Percentiles rank a stretch among this genome's conserved stretches.
Conservation (phyloP, 2,113 vertebrate genomes). For the Aix galericulata region DNA sequence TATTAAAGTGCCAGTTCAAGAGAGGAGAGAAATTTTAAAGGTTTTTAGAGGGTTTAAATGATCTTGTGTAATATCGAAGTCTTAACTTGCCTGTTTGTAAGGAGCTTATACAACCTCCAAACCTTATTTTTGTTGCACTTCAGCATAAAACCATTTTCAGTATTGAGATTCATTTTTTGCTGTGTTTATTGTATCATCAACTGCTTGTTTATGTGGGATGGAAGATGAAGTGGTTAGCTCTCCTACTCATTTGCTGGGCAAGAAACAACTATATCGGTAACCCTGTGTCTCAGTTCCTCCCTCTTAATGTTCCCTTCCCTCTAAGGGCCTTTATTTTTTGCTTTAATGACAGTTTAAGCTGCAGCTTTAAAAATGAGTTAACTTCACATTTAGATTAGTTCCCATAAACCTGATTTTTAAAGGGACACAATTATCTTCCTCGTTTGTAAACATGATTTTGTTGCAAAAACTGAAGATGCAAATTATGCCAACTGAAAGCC, state of each 20-base stretch:
- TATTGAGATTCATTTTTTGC: slow-evolving; percentile 4
- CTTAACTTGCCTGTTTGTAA: slow-evolving; percentile 10
- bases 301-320: slow-evolving; percentile 26
- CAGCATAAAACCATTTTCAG: slow-evolving; percentile 32
- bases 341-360: slow-evolving; percentile 51
- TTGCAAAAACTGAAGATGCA: neutral
- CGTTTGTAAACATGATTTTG: slow-evolving; percentile 10
- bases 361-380: slow-evolving; percentile 64
- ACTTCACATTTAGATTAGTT: slow-evolving; percentile 49
- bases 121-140: neutral
- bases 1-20: slow-evolving; percentile 34
- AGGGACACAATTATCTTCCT: slow-evolving; percentile 23
- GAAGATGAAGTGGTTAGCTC: slow-evolving; percentile 31
- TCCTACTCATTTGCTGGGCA: slow-evolving; percentile 9
- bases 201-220: slow-evolving; percentile 28
- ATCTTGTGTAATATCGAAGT: neutral
- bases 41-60: slow-evolving; percentile 53
- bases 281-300: slow-evolving; percentile 16
- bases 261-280: slow-evolving; percentile 21
- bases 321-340: slow-evolving; percentile 35
- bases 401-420: slow-evolving; percentile 59
- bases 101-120: neutral
- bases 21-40: slow-evolving; percentile 3
- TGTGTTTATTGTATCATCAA: slow-evolving; percentile 27
- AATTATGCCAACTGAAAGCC: neutral